phyloP scores from a whole-genome alignment of 2,888 invertebrate species.

The Eristalis pertinax region DNA sequence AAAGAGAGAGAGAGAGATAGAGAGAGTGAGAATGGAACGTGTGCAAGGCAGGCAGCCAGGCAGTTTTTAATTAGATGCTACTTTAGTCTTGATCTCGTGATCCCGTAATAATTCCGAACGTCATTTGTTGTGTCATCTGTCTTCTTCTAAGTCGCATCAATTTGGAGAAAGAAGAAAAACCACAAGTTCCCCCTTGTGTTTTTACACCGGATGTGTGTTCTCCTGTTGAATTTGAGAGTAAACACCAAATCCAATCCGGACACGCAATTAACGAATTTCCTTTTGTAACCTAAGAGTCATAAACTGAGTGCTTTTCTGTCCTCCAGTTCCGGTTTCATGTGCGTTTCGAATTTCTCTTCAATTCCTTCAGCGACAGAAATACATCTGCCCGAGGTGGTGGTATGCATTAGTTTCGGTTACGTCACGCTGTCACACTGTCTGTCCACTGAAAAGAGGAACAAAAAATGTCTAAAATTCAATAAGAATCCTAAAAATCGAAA shows the following conservation, averaged over 20 bases:
- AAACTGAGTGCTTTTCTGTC: not conserved
- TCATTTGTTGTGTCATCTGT: not conserved
- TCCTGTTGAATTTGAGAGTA: not conserved
- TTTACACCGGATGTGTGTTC: not conserved
- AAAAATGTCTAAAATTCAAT: not conserved
- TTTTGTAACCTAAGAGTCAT: not conserved
- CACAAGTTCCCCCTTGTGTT: not conserved
- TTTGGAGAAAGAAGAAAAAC: no score
- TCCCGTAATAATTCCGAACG: not conserved
- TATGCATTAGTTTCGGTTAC: not conserved
- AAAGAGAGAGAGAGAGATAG: no score
- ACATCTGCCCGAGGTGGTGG: not conserved
- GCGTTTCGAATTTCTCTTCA: not conserved
- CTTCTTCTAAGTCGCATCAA: not conserved
- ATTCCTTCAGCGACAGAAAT: not conserved
- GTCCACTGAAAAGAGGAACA: not conserved
- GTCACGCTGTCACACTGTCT: not conserved
- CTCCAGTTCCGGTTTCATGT: not conserved
- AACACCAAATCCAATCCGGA: not conserved
- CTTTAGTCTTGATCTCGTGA: no score
- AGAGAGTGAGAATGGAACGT: no score
- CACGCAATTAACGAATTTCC: not conserved
- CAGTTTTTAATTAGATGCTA: no score
- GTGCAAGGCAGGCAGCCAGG: no score
- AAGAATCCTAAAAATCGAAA: not conserved